These are phyloP conservation scores for Yponomeuta cagnagella DNA, from an alignment of 2,888 invertebrate genomes.

Conservation along the genomic window DNA sequence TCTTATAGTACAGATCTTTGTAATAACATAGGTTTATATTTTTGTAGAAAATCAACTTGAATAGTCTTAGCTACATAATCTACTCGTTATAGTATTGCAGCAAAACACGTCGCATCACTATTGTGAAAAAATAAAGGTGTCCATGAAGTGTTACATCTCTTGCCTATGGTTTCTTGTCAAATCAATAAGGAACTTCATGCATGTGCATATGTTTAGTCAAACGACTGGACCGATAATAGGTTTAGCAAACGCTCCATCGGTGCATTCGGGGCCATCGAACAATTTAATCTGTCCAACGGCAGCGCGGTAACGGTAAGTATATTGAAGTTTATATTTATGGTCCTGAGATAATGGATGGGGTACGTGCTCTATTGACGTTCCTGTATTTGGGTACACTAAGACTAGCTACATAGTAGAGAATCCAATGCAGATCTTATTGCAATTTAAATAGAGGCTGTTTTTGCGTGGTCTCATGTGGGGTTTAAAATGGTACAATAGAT, in stretches of 20 bases:
- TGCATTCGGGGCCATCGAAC: slow-evolving; percentile 14
- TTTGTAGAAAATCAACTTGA: too few relatives aligned
- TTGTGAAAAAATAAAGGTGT: too few relatives aligned
- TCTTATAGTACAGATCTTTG: too few relatives aligned
- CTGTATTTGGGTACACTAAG: not conserved
- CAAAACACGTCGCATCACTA: too few relatives aligned
- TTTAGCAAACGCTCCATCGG: not conserved
- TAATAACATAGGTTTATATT: too few relatives aligned
- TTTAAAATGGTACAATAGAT: too few relatives aligned
- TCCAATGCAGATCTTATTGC: not conserved
- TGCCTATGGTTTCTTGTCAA: too few relatives aligned
- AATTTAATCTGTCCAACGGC: slow-evolving; percentile 34
- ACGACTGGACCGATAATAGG: not conserved
- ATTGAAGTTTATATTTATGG: slow-evolving; percentile 38
- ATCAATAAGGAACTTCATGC: too few relatives aligned
- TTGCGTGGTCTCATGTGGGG: not conserved
- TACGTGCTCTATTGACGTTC: slow-evolving; percentile 1
- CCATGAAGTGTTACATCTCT: too few relatives aligned
- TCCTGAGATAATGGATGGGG: not conserved
- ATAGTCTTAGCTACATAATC: too few relatives aligned
- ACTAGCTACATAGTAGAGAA: not conserved
- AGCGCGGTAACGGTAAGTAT: slow-evolving; percentile 36
- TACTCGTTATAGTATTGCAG: too few relatives aligned
- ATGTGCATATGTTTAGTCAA: too few relatives aligned
- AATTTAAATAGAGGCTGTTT: not conserved